A percentile compares a stretch with the other conserved stretches of the same genome.
Evolutionary conservation across 2,797 vertebrate species (phyloP).

Genomic region (Scyliorhinus canicula): DNA sequence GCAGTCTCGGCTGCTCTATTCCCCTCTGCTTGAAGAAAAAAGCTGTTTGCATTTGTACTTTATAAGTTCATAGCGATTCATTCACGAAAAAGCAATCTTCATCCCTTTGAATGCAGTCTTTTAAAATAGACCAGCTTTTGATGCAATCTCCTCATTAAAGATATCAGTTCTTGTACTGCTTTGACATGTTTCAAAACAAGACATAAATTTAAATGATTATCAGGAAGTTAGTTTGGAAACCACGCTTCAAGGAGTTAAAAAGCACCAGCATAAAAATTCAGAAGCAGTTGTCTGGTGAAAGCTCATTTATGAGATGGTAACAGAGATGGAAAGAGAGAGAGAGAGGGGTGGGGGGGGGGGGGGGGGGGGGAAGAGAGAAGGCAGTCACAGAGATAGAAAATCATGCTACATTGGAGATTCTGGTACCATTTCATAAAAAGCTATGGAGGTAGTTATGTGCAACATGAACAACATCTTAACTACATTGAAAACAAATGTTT

Average conservation of each 20-base stretch:
- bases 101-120: conserved; percentile 11
- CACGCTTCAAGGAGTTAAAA: conserved; percentile 35
- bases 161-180: conserved; percentile 1
- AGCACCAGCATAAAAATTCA: conserved; percentile 35
- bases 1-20: conserved; percentile 80
- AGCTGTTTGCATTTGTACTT: conserved; percentile 66
- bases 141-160: conserved; percentile 10
- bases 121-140: conserved; percentile 32
- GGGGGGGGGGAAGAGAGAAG: background rate
- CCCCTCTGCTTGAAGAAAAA: conserved; percentile 70
- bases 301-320: conserved; percentile 32
- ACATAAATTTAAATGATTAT: conserved; percentile 12
- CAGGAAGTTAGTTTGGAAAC: background rate
- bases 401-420: conserved; percentile 21
- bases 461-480: conserved; percentile 43
- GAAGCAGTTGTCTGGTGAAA: conserved; percentile 24
- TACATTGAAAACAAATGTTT: conserved; percentile 29
- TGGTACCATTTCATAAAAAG: conserved; percentile 70
- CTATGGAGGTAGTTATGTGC: conserved; percentile 92
- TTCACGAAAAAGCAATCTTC: conserved; percentile 47
- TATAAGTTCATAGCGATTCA: conserved; percentile 40
- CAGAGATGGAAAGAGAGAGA: background rate
- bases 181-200: background rate
- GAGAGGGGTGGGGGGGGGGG: background rate
- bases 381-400: background rate